Conservation (phyloP, 1,140 invertebrate species). For the honey bee (Apis mellifera) region Amel_HAv3.1 CM009937.2:4188001-4188500, state of each 20-base stretch:
- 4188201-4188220: not conserved
- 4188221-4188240: not conserved
- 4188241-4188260: not conserved
- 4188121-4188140: too few species aligned
- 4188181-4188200: too few species aligned
- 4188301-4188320: not conserved
- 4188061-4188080: too few species aligned
- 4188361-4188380: slow-evolving; percentile 32
- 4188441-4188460: slow-evolving; percentile 11
- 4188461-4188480: slow-evolving; percentile 8
- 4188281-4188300: not conserved
- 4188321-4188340: slow-evolving; percentile 12
- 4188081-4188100: too few species aligned
- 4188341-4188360: slow-evolving; percentile 46
- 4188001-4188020: too few species aligned
- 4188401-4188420: slow-evolving; percentile 30
- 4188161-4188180: too few species aligned
- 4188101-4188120: too few species aligned
- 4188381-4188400: not conserved
- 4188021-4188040: too few species aligned
- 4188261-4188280: slow-evolving; percentile 18
- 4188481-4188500: not conserved
- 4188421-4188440: not conserved
- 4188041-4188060: too few species aligned
- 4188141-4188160: too few species aligned